Evolutionary conservation across 2,797 vertebrate species (phyloP).

Genomic region (Melanitta fusca): DNA sequence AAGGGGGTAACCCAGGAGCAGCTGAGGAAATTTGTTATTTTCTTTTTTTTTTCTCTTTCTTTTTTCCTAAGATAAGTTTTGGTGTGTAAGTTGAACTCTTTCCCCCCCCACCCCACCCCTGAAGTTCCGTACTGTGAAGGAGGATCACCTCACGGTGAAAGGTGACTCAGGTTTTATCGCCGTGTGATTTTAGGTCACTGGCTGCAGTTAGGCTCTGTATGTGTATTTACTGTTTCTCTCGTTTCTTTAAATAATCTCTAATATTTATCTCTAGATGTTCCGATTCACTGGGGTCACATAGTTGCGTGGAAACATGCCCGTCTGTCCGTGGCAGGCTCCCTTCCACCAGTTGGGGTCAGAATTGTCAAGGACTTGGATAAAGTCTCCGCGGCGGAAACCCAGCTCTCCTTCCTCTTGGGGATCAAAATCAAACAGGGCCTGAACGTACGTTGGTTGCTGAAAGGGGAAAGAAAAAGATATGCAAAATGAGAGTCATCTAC

Average conservation of each 20-base stretch:
- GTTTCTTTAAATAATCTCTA: conserved; percentile 82
- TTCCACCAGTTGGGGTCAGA: conserved; percentile 98
- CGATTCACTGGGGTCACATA: conserved; percentile 97
- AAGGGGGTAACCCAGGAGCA: conserved; percentile 83
- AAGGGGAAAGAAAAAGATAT: neutral
- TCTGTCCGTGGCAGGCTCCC: conserved; percentile 95
- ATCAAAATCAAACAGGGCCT: conserved; percentile 98
- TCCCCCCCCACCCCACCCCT: conserved; percentile 56
- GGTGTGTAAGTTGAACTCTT: conserved; percentile 82
- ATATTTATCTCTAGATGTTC: conserved; percentile 89
- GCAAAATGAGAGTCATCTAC: neutral
- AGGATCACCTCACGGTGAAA: conserved; percentile 67
- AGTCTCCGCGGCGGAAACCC: conserved; percentile 95
- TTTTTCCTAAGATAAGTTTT: conserved; percentile 81
- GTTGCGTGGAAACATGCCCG: conserved; percentile 99
- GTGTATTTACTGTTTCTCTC: conserved; percentile 74
- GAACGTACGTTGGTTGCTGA: conserved; percentile 96
- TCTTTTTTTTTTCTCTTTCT: conserved; percentile 60
- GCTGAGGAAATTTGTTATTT: conserved; percentile 83
- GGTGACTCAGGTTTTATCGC: conserved; percentile 74
- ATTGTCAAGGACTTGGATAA: conserved; percentile 98
- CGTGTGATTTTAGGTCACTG: conserved; percentile 77
- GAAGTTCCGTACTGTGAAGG: conserved; percentile 79
- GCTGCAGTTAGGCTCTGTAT: conserved; percentile 76
- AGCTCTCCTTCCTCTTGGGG: conserved; percentile 98